Conservation (phyloP, 2,113 vertebrate species). For the Pterocles orientalis region DNA sequence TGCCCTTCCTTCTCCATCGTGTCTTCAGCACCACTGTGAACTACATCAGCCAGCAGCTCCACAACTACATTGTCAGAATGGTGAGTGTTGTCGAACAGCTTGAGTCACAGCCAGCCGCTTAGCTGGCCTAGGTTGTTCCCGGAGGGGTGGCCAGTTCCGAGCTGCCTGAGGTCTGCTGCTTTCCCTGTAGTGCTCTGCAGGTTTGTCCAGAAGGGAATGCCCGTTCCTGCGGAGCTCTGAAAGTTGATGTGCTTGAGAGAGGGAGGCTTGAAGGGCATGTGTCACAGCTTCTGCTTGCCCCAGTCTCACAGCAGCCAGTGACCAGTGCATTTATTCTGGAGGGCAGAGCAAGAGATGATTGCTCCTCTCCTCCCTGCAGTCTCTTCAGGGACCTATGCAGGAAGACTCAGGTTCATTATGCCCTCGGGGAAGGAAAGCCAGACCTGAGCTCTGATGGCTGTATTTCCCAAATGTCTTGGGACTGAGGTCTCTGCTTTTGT, state of each 20-base stretch:
- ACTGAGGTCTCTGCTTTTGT: background rate
- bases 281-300: background rate
- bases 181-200: background rate
- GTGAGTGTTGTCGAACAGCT: constrained; percentile 34
- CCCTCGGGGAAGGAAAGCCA: background rate
- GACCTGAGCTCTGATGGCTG: background rate
- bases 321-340: background rate
- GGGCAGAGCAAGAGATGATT: background rate
- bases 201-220: background rate
- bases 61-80: constrained; percentile 55
- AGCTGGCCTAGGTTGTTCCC: background rate
- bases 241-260: background rate
- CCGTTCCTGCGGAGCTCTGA: background rate
- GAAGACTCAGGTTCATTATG: background rate
- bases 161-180: background rate
- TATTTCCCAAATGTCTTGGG: background rate
- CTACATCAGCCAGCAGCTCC: constrained; percentile 65
- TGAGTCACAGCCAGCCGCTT: background rate
- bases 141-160: background rate
- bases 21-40: constrained; percentile 72
- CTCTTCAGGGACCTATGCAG: background rate
- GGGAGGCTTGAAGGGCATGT: background rate
- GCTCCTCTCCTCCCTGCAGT: background rate
- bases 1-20: constrained; percentile 74
- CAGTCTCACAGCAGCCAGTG: background rate